Evolutionary conservation across 2,113 vertebrate species (phyloP).

Genomic region (Nothobranchius furzeri): DNA sequence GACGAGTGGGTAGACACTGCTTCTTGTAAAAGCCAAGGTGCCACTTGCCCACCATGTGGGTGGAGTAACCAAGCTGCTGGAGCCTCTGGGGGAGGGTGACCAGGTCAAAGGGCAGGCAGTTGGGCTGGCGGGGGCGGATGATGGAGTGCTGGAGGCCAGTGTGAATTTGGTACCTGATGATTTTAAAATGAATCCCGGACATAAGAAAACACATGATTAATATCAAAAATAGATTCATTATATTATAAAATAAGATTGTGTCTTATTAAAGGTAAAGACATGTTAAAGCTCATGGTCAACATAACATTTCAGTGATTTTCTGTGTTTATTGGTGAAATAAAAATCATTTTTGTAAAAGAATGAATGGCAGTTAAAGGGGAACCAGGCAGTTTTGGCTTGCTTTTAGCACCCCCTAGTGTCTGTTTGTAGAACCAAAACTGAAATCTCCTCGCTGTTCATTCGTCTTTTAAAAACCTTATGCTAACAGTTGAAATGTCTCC

Average conservation of each 20-base stretch:
- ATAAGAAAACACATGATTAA: background rate
- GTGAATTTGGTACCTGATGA: conserved; percentile 94
- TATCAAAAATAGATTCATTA: background rate
- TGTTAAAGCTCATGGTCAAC: too few species aligned
- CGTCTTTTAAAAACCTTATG: too few species aligned
- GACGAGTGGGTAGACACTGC: conserved; percentile 92
- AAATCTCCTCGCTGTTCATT: too few species aligned
- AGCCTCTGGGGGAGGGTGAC: conserved; percentile 93
- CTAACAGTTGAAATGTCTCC: too few species aligned
- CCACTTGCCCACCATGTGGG: conserved; percentile 99
- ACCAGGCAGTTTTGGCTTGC: too few species aligned
- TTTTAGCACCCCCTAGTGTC: too few species aligned
- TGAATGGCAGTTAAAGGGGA: too few species aligned
- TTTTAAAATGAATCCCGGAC: conserved; percentile 3
- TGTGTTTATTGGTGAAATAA: too few species aligned
- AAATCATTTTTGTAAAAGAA: too few species aligned
- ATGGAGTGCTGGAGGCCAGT: conserved; percentile 98
- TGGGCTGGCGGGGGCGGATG: conserved; percentile 94
- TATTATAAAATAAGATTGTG: background rate
- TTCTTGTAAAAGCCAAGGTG: conserved; percentile 98
- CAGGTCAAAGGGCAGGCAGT: conserved; percentile 92
- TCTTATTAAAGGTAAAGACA: too few species aligned
- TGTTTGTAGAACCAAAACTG: too few species aligned
- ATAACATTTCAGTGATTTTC: too few species aligned
- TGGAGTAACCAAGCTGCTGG: conserved; percentile 92